Conservation (phyloP, 2,113 vertebrate species). For the Grallaria varia region DNA sequence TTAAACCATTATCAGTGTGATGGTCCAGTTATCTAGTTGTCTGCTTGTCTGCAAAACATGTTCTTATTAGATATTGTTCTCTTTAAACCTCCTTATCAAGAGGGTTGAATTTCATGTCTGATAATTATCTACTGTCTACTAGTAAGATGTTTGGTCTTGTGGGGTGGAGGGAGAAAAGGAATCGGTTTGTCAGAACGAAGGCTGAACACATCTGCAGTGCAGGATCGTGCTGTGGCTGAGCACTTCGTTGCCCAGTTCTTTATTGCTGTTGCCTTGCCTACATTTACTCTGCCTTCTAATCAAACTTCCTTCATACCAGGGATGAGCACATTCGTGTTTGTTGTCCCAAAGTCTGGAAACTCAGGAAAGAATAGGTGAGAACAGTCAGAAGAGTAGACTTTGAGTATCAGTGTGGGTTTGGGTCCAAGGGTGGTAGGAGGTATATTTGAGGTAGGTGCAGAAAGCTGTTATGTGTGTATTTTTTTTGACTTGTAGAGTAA, state of each 20-base stretch:
- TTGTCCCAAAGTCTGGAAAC: background rate
- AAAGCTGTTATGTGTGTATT: accelerated
- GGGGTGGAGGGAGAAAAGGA: background rate
- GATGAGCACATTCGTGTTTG: accelerated
- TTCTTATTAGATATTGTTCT: background rate
- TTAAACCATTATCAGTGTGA: background rate
- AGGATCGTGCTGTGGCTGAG: background rate
- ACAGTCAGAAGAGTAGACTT: background rate
- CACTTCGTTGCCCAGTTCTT: background rate
- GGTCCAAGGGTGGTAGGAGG: background rate
- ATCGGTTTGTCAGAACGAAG: background rate
- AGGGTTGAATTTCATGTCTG: background rate
- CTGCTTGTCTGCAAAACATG: background rate
- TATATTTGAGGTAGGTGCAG: background rate
- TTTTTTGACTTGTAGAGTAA: background rate
- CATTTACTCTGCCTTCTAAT: background rate
- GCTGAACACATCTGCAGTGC: background rate
- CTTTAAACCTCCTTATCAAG: background rate
- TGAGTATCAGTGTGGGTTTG: background rate
- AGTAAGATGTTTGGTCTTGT: background rate
- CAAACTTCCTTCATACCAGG: background rate
- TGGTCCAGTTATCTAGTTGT: background rate
- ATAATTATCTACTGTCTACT: background rate
- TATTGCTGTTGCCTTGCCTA: background rate
- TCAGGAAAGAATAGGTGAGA: background rate